phyloP scores from a whole-genome alignment of 1,140 invertebrate species.

The Stegodyphus mimosarum region DNA sequence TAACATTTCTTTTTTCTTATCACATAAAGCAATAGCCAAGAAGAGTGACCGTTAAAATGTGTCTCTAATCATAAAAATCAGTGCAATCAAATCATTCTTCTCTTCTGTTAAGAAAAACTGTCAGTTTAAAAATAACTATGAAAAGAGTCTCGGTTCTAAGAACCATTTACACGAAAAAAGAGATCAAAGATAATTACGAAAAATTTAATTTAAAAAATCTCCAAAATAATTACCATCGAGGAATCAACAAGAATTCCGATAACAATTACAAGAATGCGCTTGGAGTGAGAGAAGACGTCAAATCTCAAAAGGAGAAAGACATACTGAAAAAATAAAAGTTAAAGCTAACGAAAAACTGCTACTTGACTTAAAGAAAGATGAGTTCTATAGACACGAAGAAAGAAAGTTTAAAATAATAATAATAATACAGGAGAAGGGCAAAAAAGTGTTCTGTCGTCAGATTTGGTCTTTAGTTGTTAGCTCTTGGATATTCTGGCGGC shows the following conservation, averaged over 20 bases:
- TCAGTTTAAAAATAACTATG: neutral
- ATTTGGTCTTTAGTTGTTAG: neutral
- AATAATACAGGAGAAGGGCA: constrained; percentile 25
- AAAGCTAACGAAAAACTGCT: neutral
- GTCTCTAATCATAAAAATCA: too few species aligned
- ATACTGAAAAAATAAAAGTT: neutral
- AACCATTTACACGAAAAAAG: neutral
- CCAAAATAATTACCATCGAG: constrained; percentile 21
- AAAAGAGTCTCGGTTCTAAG: neutral
- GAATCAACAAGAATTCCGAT: constrained; percentile 11
- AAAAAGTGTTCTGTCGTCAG: constrained; percentile 23
- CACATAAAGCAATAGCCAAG: too few species aligned
- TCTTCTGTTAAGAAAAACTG: neutral
- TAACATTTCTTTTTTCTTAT: too few species aligned
- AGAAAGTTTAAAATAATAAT: constrained; percentile 32
- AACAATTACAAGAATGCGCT: constrained; percentile 14
- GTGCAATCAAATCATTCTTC: neutral
- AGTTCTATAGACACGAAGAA: constrained; percentile 23
- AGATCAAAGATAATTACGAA: neutral
- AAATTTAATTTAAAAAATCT: constrained; percentile 20
- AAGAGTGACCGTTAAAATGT: too few species aligned
- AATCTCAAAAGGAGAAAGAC: neutral
- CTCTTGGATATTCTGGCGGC: constrained; percentile 5
- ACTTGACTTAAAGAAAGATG: neutral
- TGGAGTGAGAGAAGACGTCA: neutral